These are phyloP conservation scores for Heloderma charlesbogerti DNA, from an alignment of 2,113 vertebrate genomes.

Conservation along the genomic window DNA sequence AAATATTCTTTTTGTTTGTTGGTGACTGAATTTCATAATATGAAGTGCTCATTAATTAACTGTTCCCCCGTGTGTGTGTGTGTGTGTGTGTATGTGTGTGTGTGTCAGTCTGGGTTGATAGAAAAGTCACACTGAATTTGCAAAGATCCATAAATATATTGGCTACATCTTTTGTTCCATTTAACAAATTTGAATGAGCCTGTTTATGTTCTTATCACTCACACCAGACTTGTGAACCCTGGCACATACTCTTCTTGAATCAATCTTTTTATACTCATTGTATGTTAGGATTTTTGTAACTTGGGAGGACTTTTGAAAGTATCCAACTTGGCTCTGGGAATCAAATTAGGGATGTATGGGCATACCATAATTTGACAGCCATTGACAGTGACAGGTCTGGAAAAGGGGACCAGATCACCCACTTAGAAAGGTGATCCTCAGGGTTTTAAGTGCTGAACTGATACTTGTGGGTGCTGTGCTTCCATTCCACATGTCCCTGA, in stretches of 20 bases:
- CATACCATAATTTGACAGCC: not conserved
- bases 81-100: no score
- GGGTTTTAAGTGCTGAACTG: no score
- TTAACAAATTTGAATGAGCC: constrained; percentile 12
- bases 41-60: not conserved
- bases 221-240: not conserved
- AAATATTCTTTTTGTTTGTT: not conserved
- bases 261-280: not conserved
- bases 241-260: constrained; percentile 5
- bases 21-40: not conserved
- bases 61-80: not conserved
- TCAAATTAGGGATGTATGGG: not conserved
- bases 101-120: not conserved
- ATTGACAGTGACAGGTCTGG: no score
- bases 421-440: no score
- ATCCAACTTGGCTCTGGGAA: constrained; percentile 1
- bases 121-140: not conserved
- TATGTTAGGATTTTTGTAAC: constrained; percentile 4
- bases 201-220: not conserved
- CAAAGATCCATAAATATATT: not conserved
- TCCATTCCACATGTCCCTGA: no score
- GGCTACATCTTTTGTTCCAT: not conserved
- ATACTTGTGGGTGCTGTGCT: no score
- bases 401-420: no score
- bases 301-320: not conserved